Percentiles rank a stretch among this genome's conserved stretches.
These are phyloP conservation scores for Colostygia pectinataria DNA, from an alignment of 2,888 invertebrate species.

Conservation along the genomic window DNA sequence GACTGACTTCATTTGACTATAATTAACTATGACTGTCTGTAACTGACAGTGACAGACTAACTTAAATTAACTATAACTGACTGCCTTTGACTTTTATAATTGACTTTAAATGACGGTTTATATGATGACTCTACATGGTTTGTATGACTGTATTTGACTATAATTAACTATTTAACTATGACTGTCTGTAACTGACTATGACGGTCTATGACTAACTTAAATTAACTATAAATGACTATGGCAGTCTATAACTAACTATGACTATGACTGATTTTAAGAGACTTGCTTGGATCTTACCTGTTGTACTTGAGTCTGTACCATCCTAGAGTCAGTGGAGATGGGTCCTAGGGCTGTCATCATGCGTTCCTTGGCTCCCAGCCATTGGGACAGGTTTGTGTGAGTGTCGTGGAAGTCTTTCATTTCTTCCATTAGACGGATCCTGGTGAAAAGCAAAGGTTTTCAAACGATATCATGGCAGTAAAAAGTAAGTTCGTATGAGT, in stretches of 20 bases:
- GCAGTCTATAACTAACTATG: not conserved
- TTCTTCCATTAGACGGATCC: constrained; percentile 90
- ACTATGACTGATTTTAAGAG: not conserved
- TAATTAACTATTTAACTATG: constrained; percentile 1
- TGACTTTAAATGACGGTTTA: not conserved
- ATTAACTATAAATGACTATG: not conserved
- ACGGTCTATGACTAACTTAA: not conserved
- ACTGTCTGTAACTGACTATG: not conserved
- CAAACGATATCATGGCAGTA: no score
- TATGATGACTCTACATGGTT: no score
- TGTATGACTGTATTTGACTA: not conserved
- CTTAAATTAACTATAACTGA: not conserved
- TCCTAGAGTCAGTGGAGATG: constrained; percentile 96
- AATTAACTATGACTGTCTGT: not conserved
- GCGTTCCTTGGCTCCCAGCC: constrained; percentile 96
- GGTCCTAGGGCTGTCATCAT: constrained; percentile 98
- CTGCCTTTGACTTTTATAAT: not conserved
- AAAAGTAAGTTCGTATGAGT: not conserved
- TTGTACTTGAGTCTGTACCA: constrained; percentile 97
- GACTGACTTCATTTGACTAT: not conserved
- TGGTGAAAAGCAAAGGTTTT: no score
- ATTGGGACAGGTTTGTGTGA: constrained; percentile 91
- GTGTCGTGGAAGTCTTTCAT: constrained; percentile 96
- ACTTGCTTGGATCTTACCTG: constrained; percentile 75
- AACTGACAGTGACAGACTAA: no score